Evolutionary conservation across 2,888 invertebrate species (phyloP), one percentile per base, ranked within the genome.

Genomic region (Parthenolecanium corni): DNA sequence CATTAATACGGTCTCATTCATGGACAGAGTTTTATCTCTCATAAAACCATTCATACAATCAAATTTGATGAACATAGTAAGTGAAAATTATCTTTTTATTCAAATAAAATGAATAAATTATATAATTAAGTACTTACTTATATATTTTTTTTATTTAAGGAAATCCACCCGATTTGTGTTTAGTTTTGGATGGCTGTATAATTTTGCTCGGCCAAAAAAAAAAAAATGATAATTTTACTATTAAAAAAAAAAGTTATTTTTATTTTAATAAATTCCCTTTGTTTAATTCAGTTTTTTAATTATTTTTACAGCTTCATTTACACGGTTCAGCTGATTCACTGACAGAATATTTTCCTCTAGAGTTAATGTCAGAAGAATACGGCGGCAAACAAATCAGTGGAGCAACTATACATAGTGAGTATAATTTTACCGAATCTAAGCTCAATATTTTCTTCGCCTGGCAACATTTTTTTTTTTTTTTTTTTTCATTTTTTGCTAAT

Each of bases 41-140:
- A 64, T 71, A 12, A 71, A 71, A 57, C 71, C 71, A 2, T 67
- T 71, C 57, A 69, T 71, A 67, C 70, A 70, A 53, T 69, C 69
- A 5, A 69, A 69, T 23, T 66, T 71, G 12, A 66, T 71, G 21
- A 67, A 68, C 21, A 53, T 71, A 68, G 71, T 71, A 64, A 67
- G 69, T 65, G 9, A 2, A 38, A 21, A 24, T 24, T n/a, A n/a
- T n/a, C n/a, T n/a, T n/a, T n/a, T n/a, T n/a, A 52, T 21, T 52
- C 14, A 23, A 14, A 4, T 18, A 14, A 9, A 9, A 14, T 4
- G 14, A 42, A 42, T 9, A 4, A 9, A 9, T 16, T 14, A 9
- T 42, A 9, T 42, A 9, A 9, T 42, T 42, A 42, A 9, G 6
- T 4, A 9, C 14, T 14, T 16, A 11, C 38, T 38, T 12, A 9